Conservation (phyloP, 2,113 vertebrate genomes). For the Notothenia coriiceps region DNA sequence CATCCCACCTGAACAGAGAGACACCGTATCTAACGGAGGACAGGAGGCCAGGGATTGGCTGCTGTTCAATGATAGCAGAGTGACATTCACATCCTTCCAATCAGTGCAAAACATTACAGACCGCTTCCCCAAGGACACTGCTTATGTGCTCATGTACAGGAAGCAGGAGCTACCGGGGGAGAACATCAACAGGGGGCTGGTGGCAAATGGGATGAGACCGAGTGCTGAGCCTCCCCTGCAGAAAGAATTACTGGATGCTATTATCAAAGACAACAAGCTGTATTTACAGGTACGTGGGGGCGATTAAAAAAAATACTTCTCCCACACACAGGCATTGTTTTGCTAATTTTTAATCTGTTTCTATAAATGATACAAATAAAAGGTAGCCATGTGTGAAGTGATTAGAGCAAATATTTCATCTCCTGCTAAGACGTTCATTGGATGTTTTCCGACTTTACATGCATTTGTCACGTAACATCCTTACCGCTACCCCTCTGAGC, state of each 20-base stretch:
- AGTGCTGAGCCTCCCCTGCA: slow-evolving; percentile 95
- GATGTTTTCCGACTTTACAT: slow-evolving; percentile 23
- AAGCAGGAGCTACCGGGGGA: slow-evolving; percentile 86
- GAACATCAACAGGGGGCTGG: slow-evolving; percentile 54
- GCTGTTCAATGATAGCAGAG: slow-evolving; percentile 98
- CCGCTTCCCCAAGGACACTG: slow-evolving; percentile 98
- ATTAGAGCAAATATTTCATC: slow-evolving; percentile 29
- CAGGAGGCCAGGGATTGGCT: slow-evolving; percentile 92
- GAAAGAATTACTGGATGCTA: slow-evolving; percentile 97
- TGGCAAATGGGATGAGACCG: slow-evolving; percentile 84
- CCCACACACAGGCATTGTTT: background rate
- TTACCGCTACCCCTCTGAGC: slow-evolving; percentile 12
- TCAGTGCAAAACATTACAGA: slow-evolving; percentile 97
- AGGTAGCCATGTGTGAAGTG: background rate
- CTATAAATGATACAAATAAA: background rate
- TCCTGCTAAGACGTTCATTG: background rate
- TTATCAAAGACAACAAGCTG: slow-evolving; percentile 98
- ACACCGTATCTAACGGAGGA: slow-evolving; percentile 53
- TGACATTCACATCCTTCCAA: slow-evolving; percentile 96
- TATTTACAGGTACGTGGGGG: slow-evolving; percentile 92
- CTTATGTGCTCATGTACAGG: slow-evolving; percentile 97
- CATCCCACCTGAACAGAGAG: slow-evolving; percentile 78
- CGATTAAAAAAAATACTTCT: slow-evolving; percentile 5
- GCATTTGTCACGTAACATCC: slow-evolving; percentile 6
- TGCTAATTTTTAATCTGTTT: background rate